phyloP scores from a whole-genome alignment of 2,888 invertebrate species.

The Drosophila koepferae region DNA sequence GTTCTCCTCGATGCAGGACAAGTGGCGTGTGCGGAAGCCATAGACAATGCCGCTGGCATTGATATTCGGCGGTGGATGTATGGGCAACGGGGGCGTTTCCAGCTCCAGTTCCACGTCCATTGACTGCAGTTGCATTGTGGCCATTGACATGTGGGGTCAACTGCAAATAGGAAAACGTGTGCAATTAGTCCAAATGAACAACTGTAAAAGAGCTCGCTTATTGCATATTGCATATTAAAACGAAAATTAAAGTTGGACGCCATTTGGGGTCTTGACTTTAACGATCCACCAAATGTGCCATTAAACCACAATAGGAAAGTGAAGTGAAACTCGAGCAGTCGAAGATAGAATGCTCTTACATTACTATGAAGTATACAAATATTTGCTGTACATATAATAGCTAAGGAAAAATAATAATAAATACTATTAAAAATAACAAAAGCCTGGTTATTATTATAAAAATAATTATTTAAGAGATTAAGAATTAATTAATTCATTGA shows the following conservation, averaged over 20 bases:
- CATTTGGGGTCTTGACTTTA: conserved; percentile 46
- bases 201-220: conserved; percentile 29
- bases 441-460: too few species aligned
- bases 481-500: too few species aligned
- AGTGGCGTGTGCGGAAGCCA: conserved; percentile 84
- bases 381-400: background rate
- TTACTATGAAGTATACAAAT: background rate
- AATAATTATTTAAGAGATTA: too few species aligned
- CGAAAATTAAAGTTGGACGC: conserved; percentile 27
- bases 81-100: conserved; percentile 65
- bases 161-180: conserved; percentile 15
- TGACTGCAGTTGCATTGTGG: conserved; percentile 50
- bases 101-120: conserved; percentile 52
- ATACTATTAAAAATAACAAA: too few species aligned
- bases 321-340: too few species aligned
- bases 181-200: conserved; percentile 21
- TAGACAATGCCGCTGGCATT: conserved; percentile 70
- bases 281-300: conserved; percentile 48
- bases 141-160: conserved; percentile 52
- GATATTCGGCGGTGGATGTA: conserved; percentile 50
- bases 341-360: background rate
- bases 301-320: conserved; percentile 16
- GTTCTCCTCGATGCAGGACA: conserved; percentile 85
- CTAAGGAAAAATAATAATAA: too few species aligned
- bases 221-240: conserved; percentile 46